A percentile compares a stretch with the other conserved stretches of the same genome.
phyloP scores from a whole-genome alignment of 2,888 invertebrate genomes.

The Antheraea yamamai region DNA sequence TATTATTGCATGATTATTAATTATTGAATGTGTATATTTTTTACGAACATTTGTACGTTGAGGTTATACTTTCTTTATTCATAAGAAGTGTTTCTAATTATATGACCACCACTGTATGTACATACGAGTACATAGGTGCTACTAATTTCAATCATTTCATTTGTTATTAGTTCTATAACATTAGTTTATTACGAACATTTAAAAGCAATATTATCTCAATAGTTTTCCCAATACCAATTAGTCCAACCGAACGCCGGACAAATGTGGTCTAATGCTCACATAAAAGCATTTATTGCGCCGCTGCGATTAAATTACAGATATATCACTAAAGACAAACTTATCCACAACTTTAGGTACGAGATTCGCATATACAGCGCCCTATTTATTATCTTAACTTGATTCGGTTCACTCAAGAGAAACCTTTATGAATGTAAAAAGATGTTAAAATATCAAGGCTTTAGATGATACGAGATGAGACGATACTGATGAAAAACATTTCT shows the following conservation, averaged over 20 bases:
- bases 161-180: not conserved
- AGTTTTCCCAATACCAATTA: constrained; percentile 8
- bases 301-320: not conserved
- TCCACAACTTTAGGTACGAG: not conserved
- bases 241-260: not conserved
- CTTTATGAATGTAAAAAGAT: too few relatives aligned
- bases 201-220: constrained; percentile 6
- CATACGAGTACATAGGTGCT: not conserved
- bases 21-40: too few relatives aligned
- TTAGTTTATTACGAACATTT: not conserved
- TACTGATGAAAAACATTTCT: not conserved
- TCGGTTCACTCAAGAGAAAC: not conserved
- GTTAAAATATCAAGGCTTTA: too few relatives aligned
- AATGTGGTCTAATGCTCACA: not conserved
- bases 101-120: too few relatives aligned
- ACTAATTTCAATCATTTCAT: not conserved
- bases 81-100: too few relatives aligned
- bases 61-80: too few relatives aligned
- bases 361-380: not conserved
- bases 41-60: too few relatives aligned
- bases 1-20: too few relatives aligned
- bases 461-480: too few relatives aligned
- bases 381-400: not conserved
- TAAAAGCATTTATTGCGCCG: constrained; percentile 1
- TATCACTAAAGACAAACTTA: not conserved